These are phyloP conservation scores for Neoaliturus tenellus DNA, from an alignment of 2,888 invertebrate genomes.

Conservation along the genomic window DNA sequence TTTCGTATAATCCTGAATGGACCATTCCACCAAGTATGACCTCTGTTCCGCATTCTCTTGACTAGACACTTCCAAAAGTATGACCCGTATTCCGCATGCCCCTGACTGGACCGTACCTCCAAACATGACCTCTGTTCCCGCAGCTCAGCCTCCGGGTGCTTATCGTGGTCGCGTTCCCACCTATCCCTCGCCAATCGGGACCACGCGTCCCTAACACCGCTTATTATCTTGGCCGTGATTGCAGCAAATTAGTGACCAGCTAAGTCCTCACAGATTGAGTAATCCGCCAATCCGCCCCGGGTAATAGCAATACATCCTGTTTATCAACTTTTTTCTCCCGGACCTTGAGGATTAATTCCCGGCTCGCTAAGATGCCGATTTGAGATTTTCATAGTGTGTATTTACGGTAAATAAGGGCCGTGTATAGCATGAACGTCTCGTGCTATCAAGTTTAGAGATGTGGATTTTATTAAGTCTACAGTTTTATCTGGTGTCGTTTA, in stretches of 20 bases:
- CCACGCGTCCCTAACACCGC: not conserved
- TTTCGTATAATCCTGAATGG: no score
- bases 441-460: not conserved
- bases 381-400: not conserved
- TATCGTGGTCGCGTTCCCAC: not conserved
- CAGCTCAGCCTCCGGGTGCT: not conserved
- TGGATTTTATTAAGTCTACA: no score
- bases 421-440: not conserved
- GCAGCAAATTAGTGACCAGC: not conserved
- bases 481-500: no score
- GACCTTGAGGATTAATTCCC: not conserved
- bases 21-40: no score
- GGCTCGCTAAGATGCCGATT: not conserved
- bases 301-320: not conserved
- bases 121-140: not conserved
- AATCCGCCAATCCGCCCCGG: not conserved
- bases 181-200: not conserved
- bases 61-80: no score
- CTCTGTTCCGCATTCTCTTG: no score
- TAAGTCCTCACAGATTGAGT: not conserved
- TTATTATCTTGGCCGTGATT: not conserved
- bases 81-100: no score
- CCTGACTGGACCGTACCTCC: no score
- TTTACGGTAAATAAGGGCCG: not conserved
- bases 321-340: not conserved